Evolutionary conservation across 2,113 vertebrate species (phyloP), one percentile per base, ranked within the genome.

Genomic region (Notarius lentiginosus): DNA sequence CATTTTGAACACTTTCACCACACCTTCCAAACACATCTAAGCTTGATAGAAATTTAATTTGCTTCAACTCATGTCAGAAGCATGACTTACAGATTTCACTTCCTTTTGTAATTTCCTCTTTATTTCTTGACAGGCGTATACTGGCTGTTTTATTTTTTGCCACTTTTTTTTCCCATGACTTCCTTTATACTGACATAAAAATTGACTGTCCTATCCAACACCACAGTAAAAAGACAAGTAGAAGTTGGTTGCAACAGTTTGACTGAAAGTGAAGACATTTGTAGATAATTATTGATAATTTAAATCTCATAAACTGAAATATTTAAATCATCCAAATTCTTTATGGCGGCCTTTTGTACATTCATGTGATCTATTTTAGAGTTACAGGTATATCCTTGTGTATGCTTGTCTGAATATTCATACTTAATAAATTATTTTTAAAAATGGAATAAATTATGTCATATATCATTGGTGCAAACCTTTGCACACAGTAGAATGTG

Each of bases 81-180:
- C 17, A 22, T 75, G 20, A 84, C 18, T 17, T 84, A 51, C 41
- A 51, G 24, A 66, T 83, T 83, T 75, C 66, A 84, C 53, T 61
- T 84, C 53, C 83, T n/a, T 24, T 4, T 75, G 22, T 15, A 7
- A 22, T n/a, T 84, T 84, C 55, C 30, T 7, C 20, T 60, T 60
- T 30, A 5, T n/a, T 55, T 10, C 15, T 8, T 60, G 51, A 73
- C 66, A 18, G 58, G 51, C 4, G 1, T 84, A 34, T 41, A 9
- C 34, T 84, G 12, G 6, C 41, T 72, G 22, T 17, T 14, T 73
- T 73, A 56, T 11, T 56, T 56, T 15, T 30, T 17, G 30, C 56
- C 22, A n/a, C 7, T 56, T 58, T 84, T 53, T 60, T 7, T 1
- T 55, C 3, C 7, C 22, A 49, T 22, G 14, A 30, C 20, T 84